phyloP scores from a whole-genome alignment of 2,888 invertebrate species.

The Brachypterus glaber region DNA sequence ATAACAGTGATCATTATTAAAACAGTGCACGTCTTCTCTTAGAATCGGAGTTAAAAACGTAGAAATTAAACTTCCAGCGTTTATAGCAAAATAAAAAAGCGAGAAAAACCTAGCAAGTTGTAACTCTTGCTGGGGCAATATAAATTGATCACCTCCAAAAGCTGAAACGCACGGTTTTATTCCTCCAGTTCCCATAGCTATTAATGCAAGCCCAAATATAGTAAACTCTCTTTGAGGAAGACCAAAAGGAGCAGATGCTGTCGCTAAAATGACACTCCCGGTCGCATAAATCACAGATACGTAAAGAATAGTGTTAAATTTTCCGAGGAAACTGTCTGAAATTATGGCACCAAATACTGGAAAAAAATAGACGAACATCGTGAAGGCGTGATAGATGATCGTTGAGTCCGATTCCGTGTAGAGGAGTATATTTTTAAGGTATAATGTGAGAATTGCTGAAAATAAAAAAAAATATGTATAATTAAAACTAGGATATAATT shows the following conservation, averaged over 20 bases:
- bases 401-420: constrained; percentile 69
- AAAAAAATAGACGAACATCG: constrained; percentile 82
- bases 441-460: constrained; percentile 86
- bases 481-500: too few species aligned
- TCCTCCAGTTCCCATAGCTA: constrained; percentile 87
- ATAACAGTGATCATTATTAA: constrained; percentile 67
- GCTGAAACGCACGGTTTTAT: constrained; percentile 94
- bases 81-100: constrained; percentile 89
- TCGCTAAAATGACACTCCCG: constrained; percentile 71
- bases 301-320: constrained; percentile 83
- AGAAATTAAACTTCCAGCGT: constrained; percentile 81
- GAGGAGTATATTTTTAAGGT: constrained; percentile 68
- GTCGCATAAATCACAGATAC: constrained; percentile 77
- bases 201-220: constrained; percentile 57
- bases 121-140: constrained; percentile 65
- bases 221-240: constrained; percentile 44
- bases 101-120: constrained; percentile 84
- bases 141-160: constrained; percentile 92
- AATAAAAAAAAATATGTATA: too few species aligned
- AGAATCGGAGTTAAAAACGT: constrained; percentile 82
- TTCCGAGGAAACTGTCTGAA: constrained; percentile 86
- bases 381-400: constrained; percentile 80
- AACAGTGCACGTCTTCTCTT: constrained; percentile 69
- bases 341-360: constrained; percentile 86
- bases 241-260: constrained; percentile 53